These are phyloP conservation scores for Cisticola juncidis DNA, from an alignment of 2,113 vertebrate genomes.

Conservation along the genomic window DNA sequence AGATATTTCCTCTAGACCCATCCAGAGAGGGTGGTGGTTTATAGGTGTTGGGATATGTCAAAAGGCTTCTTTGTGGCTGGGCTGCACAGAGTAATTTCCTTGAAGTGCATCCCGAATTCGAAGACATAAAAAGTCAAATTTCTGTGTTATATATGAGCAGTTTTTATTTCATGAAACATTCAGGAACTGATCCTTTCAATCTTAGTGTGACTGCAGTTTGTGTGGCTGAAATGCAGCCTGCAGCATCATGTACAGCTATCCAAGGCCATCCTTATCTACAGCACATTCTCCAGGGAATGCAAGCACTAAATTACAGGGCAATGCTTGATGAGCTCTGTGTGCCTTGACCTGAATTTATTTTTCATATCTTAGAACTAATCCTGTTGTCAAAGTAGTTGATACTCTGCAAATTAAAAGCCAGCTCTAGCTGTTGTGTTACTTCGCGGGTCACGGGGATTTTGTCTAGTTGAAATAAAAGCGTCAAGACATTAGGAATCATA, in stretches of 20 bases:
- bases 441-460: not conserved
- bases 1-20: not conserved
- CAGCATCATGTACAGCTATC: not conserved
- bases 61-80: not conserved
- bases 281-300: not conserved
- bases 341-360: not conserved
- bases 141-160: not conserved
- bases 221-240: not conserved
- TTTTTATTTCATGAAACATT: not conserved
- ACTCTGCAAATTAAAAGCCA: not conserved
- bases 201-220: not conserved
- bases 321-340: not conserved
- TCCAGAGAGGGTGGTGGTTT: not conserved
- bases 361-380: not conserved
- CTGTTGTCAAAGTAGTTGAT: not conserved
- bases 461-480: not conserved
- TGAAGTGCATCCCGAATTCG: not conserved
- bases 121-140: not conserved
- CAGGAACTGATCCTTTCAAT: not conserved
- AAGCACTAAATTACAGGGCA: not conserved
- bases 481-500: not conserved
- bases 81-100: not conserved
- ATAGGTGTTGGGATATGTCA: not conserved
- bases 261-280: not conserved
- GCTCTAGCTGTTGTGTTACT: not conserved